phyloP scores from a whole-genome alignment of 2,113 vertebrate genomes.

The Girardinichthys multiradiatus region DNA sequence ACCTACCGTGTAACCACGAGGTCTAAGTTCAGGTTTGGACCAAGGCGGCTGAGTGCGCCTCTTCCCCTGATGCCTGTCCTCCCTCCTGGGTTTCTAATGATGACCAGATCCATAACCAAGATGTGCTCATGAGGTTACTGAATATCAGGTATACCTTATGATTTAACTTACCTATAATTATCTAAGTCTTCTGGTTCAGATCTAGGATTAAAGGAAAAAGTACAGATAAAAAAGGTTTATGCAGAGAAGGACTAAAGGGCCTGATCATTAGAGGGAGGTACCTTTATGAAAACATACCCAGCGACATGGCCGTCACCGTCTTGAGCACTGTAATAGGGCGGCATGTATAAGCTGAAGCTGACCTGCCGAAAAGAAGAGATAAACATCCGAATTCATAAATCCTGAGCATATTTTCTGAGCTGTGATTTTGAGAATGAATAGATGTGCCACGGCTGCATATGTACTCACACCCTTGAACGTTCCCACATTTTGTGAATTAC shows the following conservation, averaged over 20 bases:
- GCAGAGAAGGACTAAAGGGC: not conserved
- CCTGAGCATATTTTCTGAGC: not conserved
- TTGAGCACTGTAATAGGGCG: constrained; percentile 71
- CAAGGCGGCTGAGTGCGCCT: constrained; percentile 84
- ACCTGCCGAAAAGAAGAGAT: constrained; percentile 71
- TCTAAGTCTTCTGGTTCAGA: constrained; percentile 48
- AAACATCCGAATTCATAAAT: constrained; percentile 1
- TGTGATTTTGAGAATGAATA: not conserved
- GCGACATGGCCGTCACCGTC: constrained; percentile 33
- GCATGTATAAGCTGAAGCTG: constrained; percentile 83
- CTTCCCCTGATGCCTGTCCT: constrained; percentile 88
- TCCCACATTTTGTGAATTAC: not conserved
- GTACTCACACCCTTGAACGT: not conserved
- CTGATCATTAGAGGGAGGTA: not conserved
- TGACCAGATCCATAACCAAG: constrained; percentile 13
- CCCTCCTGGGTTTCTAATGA: constrained; percentile 89
- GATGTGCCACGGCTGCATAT: not conserved
- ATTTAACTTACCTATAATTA: constrained; percentile 69
- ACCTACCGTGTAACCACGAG: constrained; percentile 87
- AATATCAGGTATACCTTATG: not conserved
- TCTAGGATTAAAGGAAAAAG: constrained; percentile 48
- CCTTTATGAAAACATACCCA: constrained; percentile 56
- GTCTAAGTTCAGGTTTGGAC: constrained; percentile 87
- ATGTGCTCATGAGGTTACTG: not conserved
- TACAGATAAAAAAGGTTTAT: not conserved